phyloP scores from a whole-genome alignment of 2,888 invertebrate species.

The Euplagia quadripunctaria region DNA sequence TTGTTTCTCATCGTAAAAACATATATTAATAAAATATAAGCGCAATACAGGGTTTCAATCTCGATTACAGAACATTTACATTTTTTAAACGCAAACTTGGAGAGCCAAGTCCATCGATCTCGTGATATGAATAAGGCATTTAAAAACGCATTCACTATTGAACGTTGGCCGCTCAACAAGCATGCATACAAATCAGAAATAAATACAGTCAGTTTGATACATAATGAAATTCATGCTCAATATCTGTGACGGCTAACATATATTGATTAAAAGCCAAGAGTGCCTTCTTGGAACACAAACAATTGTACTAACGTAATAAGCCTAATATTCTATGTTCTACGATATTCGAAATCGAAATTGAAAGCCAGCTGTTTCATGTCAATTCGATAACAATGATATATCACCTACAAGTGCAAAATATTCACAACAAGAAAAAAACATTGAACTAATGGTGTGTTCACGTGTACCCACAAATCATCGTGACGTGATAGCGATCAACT shows the following conservation, averaged over 20 bases:
- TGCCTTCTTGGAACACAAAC: neutral
- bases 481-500: conserved; percentile 54
- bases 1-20: neutral
- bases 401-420: conserved; percentile 22
- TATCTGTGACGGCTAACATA: neutral
- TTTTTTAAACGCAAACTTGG: neutral
- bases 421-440: conserved; percentile 24
- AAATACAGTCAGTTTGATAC: neutral
- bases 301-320: neutral
- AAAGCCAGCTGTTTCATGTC: conserved; percentile 16
- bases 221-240: neutral
- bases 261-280: neutral
- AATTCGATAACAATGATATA: conserved; percentile 17
- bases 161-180: neutral
- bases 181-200: conserved; percentile 2
- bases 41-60: neutral
- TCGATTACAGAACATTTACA: neutral
- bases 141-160: neutral
- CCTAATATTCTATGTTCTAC: neutral
- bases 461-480: conserved; percentile 45
- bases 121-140: conserved; percentile 1
- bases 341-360: conserved; percentile 5
- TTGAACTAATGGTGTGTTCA: conserved; percentile 44
- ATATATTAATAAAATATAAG: neutral
- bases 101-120: neutral